A percentile compares a stretch with the other conserved stretches of the same genome.
phyloP scores from a whole-genome alignment of 2,888 invertebrate species.

The Magallana nippona region DNA sequence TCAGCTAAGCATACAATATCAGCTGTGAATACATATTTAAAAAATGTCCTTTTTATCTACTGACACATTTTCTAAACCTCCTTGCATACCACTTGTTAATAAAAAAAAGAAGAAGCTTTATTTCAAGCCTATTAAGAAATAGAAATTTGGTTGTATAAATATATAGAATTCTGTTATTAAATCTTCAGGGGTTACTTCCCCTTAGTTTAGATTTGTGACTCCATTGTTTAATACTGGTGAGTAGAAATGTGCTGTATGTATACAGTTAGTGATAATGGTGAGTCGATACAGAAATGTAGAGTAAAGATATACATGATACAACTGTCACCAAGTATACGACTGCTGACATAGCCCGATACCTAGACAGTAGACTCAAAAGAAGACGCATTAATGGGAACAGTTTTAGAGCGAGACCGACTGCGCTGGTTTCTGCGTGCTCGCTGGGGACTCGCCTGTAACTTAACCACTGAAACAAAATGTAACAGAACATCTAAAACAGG shows the following conservation, averaged over 20 bases:
- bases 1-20: neutral
- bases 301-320: neutral
- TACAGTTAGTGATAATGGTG: slow-evolving; percentile 10
- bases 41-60: neutral
- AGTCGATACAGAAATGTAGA: neutral
- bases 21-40: neutral
- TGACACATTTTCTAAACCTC: neutral
- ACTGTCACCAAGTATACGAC: slow-evolving; percentile 14
- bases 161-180: neutral
- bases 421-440: slow-evolving; percentile 54
- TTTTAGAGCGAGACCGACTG: slow-evolving; percentile 57
- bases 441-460: slow-evolving; percentile 44
- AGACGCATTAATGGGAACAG: slow-evolving; percentile 61
- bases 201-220: too few species aligned
- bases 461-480: slow-evolving; percentile 55
- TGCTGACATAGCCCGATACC: slow-evolving; percentile 56
- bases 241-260: neutral
- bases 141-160: neutral
- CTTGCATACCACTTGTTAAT: neutral
- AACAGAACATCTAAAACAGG: slow-evolving; percentile 36
- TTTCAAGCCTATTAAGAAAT: neutral
- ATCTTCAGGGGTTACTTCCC: too few species aligned
- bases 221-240: neutral
- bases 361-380: slow-evolving; percentile 71
- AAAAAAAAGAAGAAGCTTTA: neutral